A percentile compares a stretch with the other conserved stretches of the same genome.
These are phyloP conservation scores for Alcedo atthis DNA, from an alignment of 2,797 vertebrate species.

Conservation along the genomic window DNA sequence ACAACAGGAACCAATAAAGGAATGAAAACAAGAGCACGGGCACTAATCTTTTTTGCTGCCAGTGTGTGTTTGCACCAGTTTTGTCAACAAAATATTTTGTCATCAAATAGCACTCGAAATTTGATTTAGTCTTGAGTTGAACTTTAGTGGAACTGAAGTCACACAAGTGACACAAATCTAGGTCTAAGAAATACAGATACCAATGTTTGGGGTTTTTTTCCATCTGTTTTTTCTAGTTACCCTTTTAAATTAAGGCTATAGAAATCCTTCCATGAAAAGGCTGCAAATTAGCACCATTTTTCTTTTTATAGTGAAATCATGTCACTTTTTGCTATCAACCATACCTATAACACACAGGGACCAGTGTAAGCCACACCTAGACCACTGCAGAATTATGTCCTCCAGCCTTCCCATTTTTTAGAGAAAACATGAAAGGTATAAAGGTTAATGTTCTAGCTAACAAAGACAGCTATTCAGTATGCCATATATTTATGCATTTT, in stretches of 20 bases:
- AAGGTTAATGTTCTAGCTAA: background rate
- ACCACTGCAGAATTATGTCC: background rate
- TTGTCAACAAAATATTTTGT: background rate
- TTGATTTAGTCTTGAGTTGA: background rate
- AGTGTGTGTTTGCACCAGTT: background rate
- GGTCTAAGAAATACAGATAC: background rate
- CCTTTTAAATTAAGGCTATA: background rate
- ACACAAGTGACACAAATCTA: background rate
- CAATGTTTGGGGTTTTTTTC: background rate
- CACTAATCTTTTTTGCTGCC: background rate
- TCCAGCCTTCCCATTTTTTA: background rate
- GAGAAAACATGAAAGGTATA: background rate
- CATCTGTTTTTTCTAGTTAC: background rate
- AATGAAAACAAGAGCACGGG: background rate
- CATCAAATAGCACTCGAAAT: background rate
- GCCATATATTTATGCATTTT: background rate
- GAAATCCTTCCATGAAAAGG: background rate
- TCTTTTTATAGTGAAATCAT: background rate
- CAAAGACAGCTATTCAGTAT: background rate
- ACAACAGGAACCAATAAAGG: background rate
- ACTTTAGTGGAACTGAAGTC: background rate
- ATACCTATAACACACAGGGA: fast-evolving
- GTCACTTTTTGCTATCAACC: background rate
- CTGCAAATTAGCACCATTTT: background rate
- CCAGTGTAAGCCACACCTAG: background rate